These are phyloP conservation scores for Drosophila biarmipes DNA, from an alignment of 1,140 invertebrate species.

Conservation along the genomic window DNA sequence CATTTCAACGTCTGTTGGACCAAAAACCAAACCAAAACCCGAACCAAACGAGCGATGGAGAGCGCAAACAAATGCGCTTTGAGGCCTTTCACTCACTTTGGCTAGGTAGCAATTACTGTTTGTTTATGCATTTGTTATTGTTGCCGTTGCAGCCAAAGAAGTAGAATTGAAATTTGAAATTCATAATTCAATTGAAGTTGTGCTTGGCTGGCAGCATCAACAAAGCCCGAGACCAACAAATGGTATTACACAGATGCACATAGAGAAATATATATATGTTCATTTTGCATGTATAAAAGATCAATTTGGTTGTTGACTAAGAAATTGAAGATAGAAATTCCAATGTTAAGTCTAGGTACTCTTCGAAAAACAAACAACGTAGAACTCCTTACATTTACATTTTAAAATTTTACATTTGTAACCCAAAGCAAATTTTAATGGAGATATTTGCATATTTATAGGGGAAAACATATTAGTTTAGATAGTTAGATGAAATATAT, in stretches of 20 bases:
- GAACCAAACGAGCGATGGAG: conserved; percentile 15
- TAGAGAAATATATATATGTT: background rate
- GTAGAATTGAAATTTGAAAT: conserved; percentile 77
- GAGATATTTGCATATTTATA: too few relatives aligned
- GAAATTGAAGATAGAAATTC: too few relatives aligned
- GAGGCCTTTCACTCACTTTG: conserved; percentile 65
- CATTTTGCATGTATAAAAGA: background rate
- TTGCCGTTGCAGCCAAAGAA: conserved; percentile 45
- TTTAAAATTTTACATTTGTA: too few relatives aligned
- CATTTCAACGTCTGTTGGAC: conserved; percentile 30
- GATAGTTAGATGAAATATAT: too few relatives aligned
- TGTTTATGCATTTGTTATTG: conserved; percentile 75
- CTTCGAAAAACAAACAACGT: too few relatives aligned
- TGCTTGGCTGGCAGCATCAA: conserved; percentile 48
- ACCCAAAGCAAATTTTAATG: too few relatives aligned
- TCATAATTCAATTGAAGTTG: conserved; percentile 80
- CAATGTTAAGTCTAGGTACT: too few relatives aligned
- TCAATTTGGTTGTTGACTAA: too few relatives aligned
- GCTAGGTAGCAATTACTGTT: conserved; percentile 81
- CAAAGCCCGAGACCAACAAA: conserved; percentile 54
- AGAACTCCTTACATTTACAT: too few relatives aligned
- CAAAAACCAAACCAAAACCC: conserved; percentile 20
- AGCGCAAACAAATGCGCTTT: conserved; percentile 64
- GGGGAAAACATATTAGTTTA: too few relatives aligned
- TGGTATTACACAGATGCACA: conserved; percentile 20